Base-by-base conservation (phyloP, 1,140 invertebrate species). In the Pomacea maculata region DNA sequence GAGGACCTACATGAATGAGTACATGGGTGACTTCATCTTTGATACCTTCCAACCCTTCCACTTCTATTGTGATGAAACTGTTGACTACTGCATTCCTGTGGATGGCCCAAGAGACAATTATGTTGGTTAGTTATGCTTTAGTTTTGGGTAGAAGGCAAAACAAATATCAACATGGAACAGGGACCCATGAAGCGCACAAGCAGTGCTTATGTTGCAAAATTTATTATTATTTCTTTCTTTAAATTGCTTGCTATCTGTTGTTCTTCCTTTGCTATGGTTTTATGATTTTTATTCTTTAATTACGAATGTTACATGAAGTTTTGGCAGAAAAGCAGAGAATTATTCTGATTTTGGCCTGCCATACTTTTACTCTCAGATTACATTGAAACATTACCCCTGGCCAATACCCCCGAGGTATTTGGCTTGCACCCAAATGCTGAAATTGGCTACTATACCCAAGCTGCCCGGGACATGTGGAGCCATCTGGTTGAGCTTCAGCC, bases 11-110 rank as follows among this genome's bases (percentile, higher is more conserved):
- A 96, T 97, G 95, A 94, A 97, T 88, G 96, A 98, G 90, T 98
- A 97, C 88, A 95, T 98, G 93, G 96, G 96, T 0, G 96, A 98
- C 86, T 98, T 97, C 89, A 92, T 98, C 34, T 97, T 98, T 87
- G 95, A 97, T 88, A 94, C 94, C 25, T 97, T 96, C 89, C 95
- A 97, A 89, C 95, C 95, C 0, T 98, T 97, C 91, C 95, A 96
- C 89, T 97, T 97, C 92, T 97, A 96, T 89, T 89, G 93, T 34
- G 95, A 97, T 87, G 91, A 94, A 1, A 88, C 92, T 19, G 94
- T 96, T 1, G 95, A 96, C 87, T 97, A 97, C 90, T 92, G 93
- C 29, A 94, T 97, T 83, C 96, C 96, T 21, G 91, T 93, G 0
- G 93, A 94, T 80, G 94, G 94, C 10, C 92, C 93, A 75, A 93